Conservation (phyloP, 2,888 invertebrate species). For the Leptopilina drosophilae region DNA sequence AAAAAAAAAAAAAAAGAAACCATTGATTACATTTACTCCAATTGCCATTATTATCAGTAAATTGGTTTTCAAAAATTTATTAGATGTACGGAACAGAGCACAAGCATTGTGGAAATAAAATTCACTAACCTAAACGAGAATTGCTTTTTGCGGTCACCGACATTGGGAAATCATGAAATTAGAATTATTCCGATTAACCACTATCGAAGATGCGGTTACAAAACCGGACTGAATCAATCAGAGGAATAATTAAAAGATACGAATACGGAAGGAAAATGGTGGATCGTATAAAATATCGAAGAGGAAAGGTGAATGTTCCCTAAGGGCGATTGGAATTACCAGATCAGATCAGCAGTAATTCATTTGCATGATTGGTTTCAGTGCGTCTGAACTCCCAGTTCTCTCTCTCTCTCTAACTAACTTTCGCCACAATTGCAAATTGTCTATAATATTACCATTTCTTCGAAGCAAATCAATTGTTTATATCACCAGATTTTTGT, state of each 20-base stretch:
- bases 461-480: no score
- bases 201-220: no score
- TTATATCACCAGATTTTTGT: no score
- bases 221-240: no score
- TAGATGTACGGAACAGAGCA: not conserved
- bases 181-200: no score
- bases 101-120: not conserved
- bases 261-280: conserved; percentile 23
- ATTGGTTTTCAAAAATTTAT: not conserved
- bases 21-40: conserved; percentile 21
- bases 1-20: not conserved
- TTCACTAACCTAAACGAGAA: no score
- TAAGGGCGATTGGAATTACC: conserved; percentile 61
- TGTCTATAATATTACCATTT: no score
- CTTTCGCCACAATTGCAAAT: no score
- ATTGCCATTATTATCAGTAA: not conserved
- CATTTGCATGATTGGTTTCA: conserved; percentile 67
- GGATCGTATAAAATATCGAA: not conserved
- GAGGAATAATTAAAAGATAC: conserved; percentile 41
- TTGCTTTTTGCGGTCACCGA: no score
- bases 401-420: conserved; percentile 43
- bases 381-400: conserved; percentile 7
- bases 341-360: conserved; percentile 66
- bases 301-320: conserved; percentile 52
- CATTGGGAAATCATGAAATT: no score